Base-by-base conservation (phyloP, 2,888 invertebrate genomes). In the Linnaemya vulpina region DNA sequence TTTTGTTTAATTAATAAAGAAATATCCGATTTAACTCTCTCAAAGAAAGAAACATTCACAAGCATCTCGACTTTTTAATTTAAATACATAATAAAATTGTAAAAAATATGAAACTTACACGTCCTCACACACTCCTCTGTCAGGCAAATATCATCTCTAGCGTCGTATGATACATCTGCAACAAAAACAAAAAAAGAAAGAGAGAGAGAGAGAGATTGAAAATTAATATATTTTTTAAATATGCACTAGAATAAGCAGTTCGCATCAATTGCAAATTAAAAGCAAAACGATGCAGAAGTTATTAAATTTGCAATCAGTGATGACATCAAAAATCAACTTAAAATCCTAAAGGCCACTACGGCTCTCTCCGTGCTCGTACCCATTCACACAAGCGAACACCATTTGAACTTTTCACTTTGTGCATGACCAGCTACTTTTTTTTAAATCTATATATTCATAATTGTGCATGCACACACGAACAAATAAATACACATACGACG, bases 41-140 rank as follows among this genome's bases (percentile, higher is more conserved):
- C n/a, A n/a, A 30, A 30, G 30, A 30, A 30, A 30, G 5, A 2
- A 2, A 30, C 3, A 30, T 5, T 30, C 30, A 2, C 30, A 30
- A 30, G n/a, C n/a, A n/a, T 30, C 5, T 30, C 3, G 5, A 30
- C 5, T 30, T 30, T 30, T 13, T 30, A 13, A 3, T 25, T 55
- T 3, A 25, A 11, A 55, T 30, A 5, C 30, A 15, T 30, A n/a
- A n/a, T n/a, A 22, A 38, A 10, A 11, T 38, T 38, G 38, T 8
- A 53, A 53, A 13, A 22, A 3, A 58, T 30, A 40, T 43, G 5
- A 67, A 30, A 40, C 92, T 93, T 91, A 94, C 94, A 94, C 90
- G 94, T 94, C 89, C 93, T 92, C 77, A 94, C 94, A 90, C 94
- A 94, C 90, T 94, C 94, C 89, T 94, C 94, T 13, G 94, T 94